Conservation (phyloP, 2,113 vertebrate species). For the Protobothrops mucrosquamatus region DNA sequence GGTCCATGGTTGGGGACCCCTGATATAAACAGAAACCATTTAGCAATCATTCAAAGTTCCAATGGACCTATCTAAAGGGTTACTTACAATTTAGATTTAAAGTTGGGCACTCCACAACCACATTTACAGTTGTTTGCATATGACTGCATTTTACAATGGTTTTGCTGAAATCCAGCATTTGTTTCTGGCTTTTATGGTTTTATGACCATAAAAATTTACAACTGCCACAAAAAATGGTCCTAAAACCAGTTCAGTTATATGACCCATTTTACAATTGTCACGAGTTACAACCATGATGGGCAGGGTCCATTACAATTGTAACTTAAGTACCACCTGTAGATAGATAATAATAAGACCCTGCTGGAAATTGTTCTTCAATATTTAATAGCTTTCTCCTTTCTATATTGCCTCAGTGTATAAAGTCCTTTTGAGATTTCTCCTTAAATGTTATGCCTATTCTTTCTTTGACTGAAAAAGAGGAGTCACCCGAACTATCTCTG, state of each 20-base stretch:
- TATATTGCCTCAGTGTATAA: neutral
- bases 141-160: neutral
- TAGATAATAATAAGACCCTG: neutral
- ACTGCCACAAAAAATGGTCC: neutral
- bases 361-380: neutral
- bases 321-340: neutral
- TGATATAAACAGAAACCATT: neutral
- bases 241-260: neutral
- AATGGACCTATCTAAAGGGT: neutral
- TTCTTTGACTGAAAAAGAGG: constrained; percentile 25
- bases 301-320: neutral
- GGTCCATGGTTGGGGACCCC: too few species aligned
- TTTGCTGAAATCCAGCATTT: neutral
- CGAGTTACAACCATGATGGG: neutral
- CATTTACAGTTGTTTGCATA: neutral
- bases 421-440: neutral
- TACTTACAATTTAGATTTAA: neutral
- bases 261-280: neutral
- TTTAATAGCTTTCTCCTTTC: neutral
- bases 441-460: neutral
- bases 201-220: neutral
- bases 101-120: neutral
- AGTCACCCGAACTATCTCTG: constrained; percentile 40
- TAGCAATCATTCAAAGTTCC: neutral
- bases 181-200: neutral